Conservation (phyloP, 2,113 vertebrate species). For the Emydocephalus ijimae region DNA sequence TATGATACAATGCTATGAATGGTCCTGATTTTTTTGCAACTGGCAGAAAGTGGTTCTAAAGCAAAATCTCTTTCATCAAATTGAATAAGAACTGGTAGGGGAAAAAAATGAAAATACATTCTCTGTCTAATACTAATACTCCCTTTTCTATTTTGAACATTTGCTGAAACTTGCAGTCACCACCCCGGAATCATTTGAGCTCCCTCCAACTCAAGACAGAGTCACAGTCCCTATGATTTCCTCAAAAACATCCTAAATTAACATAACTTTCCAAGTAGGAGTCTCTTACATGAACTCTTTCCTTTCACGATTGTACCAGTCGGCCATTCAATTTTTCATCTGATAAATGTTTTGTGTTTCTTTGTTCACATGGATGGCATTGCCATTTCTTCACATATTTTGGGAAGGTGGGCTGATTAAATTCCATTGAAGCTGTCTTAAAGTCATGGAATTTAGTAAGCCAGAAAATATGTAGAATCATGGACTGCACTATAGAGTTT, state of each 20-base stretch:
- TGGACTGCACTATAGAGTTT: not conserved
- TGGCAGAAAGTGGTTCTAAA: not conserved
- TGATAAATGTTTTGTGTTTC: constrained; percentile 15
- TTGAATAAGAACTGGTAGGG: not conserved
- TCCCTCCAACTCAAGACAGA: not conserved
- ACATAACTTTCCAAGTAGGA: not conserved
- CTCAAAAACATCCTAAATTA: not conserved
- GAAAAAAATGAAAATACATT: not conserved
- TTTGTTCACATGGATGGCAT: constrained; percentile 52
- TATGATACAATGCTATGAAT: not conserved
- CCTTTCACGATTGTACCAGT: not conserved
- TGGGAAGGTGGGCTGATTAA: not conserved
- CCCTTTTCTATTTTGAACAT: not conserved
- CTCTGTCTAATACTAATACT: not conserved
- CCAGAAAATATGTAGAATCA: not conserved
- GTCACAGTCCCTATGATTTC: not conserved
- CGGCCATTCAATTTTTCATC: not conserved
- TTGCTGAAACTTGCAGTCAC: not conserved
- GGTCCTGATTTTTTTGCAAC: not conserved
- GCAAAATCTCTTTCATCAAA: not conserved
- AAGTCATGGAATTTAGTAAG: not conserved
- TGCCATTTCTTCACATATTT: not conserved
- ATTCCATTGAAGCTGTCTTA: not conserved
- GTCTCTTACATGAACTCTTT: not conserved
- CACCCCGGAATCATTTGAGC: not conserved